These are phyloP conservation scores for Apamea monoglypha DNA, from an alignment of 2,888 invertebrate genomes.

Conservation along the genomic window DNA sequence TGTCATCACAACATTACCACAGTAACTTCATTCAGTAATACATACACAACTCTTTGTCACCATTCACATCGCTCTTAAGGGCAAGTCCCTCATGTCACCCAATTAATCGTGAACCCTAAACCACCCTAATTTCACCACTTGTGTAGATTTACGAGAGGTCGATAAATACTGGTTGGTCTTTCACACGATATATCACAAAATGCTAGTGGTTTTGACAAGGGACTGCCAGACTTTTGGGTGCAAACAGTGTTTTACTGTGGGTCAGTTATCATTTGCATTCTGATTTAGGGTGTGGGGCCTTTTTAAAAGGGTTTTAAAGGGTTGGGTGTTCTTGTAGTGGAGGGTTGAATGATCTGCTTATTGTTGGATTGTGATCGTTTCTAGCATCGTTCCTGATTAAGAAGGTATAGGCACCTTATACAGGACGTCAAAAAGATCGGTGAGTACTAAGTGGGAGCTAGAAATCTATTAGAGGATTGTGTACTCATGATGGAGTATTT, in stretches of 20 bases:
- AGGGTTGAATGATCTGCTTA: neutral
- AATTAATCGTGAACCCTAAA: slow-evolving; percentile 50
- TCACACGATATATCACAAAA: slow-evolving; percentile 76
- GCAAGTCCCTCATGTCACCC: slow-evolving; percentile 32
- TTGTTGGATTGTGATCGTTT: neutral
- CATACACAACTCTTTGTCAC: slow-evolving; percentile 47
- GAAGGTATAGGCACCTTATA: too few species aligned
- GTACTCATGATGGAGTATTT: too few species aligned
- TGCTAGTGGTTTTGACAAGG: slow-evolving; percentile 80
- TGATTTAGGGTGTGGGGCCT: slow-evolving; percentile 55
- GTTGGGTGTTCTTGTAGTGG: neutral
- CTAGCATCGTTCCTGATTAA: neutral
- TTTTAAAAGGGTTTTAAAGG: slow-evolving; percentile 41
- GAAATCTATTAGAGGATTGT: too few species aligned
- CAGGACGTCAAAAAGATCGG: too few species aligned
- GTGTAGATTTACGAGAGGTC: slow-evolving; percentile 53
- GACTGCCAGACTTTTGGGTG: slow-evolving; percentile 68
- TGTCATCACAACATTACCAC: neutral
- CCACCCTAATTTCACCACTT: slow-evolving; percentile 47
- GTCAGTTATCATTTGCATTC: slow-evolving; percentile 65
- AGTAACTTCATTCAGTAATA: slow-evolving; percentile 11
- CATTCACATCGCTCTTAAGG: slow-evolving; percentile 46
- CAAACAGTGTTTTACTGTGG: slow-evolving; percentile 62
- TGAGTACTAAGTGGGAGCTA: too few species aligned
- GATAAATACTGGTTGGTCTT: slow-evolving; percentile 58